phyloP scores from a whole-genome alignment of 2,797 vertebrate species.

The Sebastes oblongus region DNA sequence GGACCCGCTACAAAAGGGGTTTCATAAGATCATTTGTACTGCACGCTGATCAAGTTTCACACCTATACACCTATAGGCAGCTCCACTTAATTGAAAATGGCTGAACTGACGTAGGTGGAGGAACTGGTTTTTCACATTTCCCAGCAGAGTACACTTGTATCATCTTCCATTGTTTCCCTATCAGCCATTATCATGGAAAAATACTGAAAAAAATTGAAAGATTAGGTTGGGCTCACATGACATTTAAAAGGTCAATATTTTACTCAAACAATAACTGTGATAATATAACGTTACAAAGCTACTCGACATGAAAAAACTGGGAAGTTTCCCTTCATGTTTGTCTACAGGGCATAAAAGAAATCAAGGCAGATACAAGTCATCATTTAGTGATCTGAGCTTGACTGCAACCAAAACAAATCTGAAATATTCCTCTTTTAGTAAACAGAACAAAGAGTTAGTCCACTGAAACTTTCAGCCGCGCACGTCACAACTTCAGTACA shows the following conservation, averaged over 20 bases:
- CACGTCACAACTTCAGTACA: background rate
- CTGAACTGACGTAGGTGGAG: slow-evolving; percentile 22
- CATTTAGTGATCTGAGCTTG: background rate
- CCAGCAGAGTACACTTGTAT: slow-evolving; percentile 9
- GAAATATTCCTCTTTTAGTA: background rate
- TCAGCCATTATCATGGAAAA: slow-evolving; percentile 24
- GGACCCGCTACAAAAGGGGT: slow-evolving; percentile 11
- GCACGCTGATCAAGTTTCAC: slow-evolving; percentile 44
- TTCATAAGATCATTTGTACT: slow-evolving; percentile 31
- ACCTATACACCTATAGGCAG: slow-evolving; percentile 6
- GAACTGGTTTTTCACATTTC: slow-evolving; percentile 60
- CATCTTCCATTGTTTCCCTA: slow-evolving; percentile 36
- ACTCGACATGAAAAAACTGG: background rate
- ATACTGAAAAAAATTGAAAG: background rate
- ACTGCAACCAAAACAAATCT: background rate
- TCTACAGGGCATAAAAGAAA: background rate
- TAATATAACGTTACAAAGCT: slow-evolving; percentile 7
- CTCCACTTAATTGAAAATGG: slow-evolving; percentile 7
- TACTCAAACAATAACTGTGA: background rate
- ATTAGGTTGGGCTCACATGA: background rate
- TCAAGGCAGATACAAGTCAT: background rate
- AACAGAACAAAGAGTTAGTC: background rate
- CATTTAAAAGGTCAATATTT: slow-evolving; percentile 30
- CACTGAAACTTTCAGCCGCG: background rate
- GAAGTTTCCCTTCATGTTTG: background rate